Conservation (phyloP, 2,113 vertebrate genomes). For the Etia nguti region DNA sequence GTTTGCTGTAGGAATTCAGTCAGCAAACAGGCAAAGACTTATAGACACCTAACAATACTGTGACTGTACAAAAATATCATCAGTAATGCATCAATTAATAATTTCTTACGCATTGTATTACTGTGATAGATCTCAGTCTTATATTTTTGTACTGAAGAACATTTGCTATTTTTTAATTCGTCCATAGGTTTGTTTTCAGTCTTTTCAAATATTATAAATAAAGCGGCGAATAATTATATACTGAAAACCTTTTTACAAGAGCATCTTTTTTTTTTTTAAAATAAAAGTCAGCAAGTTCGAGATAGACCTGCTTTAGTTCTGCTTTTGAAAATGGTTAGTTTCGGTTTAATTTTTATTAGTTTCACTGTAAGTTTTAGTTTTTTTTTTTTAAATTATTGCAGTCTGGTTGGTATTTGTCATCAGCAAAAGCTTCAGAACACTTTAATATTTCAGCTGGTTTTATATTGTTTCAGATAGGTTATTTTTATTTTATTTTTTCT, state of each 20-base stretch:
- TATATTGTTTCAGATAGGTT: not conserved
- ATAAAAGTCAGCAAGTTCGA: not conserved
- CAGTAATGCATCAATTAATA: not conserved
- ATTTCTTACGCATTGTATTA: not conserved
- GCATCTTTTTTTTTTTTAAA: not conserved
- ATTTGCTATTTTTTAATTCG: not conserved
- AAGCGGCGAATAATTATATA: not conserved
- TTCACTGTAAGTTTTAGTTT: accelerated
- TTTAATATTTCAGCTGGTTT: not conserved
- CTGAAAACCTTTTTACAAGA: not conserved
- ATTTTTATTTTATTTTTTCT: not conserved
- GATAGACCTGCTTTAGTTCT: not conserved
- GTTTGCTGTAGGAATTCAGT: not conserved
- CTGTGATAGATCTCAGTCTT: not conserved
- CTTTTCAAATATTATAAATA: not conserved
- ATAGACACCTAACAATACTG: not conserved
- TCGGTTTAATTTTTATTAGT: not conserved
- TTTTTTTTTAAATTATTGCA: not conserved
- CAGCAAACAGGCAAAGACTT: not conserved
- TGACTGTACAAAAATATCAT: not conserved
- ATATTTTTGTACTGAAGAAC: not conserved
- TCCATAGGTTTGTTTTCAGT: not conserved
- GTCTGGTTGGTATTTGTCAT: not conserved
- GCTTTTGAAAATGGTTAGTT: not conserved
- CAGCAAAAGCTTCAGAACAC: not conserved